Percentiles rank a stretch among this genome's conserved stretches.
These are phyloP conservation scores for Argopecten irradians DNA, from an alignment of 1,140 invertebrate species.

Conservation along the genomic window DNA sequence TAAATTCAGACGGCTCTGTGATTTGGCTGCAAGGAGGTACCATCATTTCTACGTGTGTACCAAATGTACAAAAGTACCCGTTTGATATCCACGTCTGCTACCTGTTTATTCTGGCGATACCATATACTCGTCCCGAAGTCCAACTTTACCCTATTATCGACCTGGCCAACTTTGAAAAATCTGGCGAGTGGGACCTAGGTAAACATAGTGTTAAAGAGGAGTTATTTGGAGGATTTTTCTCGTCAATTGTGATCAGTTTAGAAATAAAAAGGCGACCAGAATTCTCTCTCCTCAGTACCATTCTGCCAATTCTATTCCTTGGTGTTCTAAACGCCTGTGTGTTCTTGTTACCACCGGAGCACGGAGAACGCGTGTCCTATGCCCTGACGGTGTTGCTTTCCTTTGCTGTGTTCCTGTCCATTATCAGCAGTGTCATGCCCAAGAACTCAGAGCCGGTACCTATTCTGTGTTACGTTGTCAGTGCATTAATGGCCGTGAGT, in stretches of 20 bases:
- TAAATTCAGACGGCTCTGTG: slow-evolving; percentile 23
- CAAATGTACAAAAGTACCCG: slow-evolving; percentile 38
- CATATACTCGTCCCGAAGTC: not conserved
- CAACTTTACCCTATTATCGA: slow-evolving; percentile 1
- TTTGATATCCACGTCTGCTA: slow-evolving; percentile 43
- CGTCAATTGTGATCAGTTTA: slow-evolving; percentile 7
- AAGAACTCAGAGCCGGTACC: slow-evolving; percentile 34
- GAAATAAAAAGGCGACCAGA: slow-evolving; percentile 33
- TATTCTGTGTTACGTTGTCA: slow-evolving; percentile 32
- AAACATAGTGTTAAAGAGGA: not conserved
- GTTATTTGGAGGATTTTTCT: slow-evolving; percentile 25
- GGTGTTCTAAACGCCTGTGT: slow-evolving; percentile 44
- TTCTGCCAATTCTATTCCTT: slow-evolving; percentile 36
- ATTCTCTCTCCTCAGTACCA: slow-evolving; percentile 40
- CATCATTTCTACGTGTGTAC: slow-evolving; percentile 15
- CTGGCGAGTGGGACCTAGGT: slow-evolving; percentile 3
- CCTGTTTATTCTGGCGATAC: slow-evolving; percentile 12
- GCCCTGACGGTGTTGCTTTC: slow-evolving; percentile 44
- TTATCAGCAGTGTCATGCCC: slow-evolving; percentile 35
- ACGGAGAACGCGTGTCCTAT: slow-evolving; percentile 44
- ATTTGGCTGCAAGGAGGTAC: slow-evolving; percentile 32
- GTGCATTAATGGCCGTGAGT: slow-evolving; percentile 30
- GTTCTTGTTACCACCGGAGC: slow-evolving; percentile 43
- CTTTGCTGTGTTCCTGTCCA: slow-evolving; percentile 44
- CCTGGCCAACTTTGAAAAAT: slow-evolving; percentile 3